Conservation (phyloP, 2,113 vertebrate species). For the Hiodon tergisus region DNA sequence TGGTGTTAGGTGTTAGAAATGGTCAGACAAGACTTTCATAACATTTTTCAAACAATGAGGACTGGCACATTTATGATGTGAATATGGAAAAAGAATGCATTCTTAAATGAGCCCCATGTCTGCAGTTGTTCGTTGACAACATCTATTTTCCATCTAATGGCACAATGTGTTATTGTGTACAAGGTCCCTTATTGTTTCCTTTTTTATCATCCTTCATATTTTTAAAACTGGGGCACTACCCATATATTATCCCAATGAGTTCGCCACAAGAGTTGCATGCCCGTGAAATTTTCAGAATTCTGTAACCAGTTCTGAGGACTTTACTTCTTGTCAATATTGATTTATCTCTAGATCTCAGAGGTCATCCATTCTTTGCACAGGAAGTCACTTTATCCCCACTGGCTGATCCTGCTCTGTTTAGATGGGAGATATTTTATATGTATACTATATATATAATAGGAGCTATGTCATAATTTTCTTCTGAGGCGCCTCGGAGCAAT, state of each 20-base stretch:
- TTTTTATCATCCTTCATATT: no score
- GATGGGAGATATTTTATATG: slow-evolving; percentile 2
- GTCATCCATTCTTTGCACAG: neutral
- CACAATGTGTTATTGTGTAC: neutral
- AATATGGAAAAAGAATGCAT: neutral
- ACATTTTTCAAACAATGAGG: neutral
- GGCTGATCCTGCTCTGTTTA: neutral
- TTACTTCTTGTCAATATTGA: no score
- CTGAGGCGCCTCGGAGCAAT: neutral
- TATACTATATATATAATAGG: neutral
- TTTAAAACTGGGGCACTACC: no score
- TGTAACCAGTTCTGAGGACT: no score
- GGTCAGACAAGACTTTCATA: no score
- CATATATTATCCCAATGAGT: no score
- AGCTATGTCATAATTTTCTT: neutral
- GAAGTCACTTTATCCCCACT: neutral
- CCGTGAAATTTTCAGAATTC: no score
- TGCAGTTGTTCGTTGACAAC: neutral
- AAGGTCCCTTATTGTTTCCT: no score
- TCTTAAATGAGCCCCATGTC: neutral
- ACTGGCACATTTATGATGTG: neutral
- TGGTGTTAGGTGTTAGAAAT: neutral
- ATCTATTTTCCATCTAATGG: neutral
- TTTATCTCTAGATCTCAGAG: no score
- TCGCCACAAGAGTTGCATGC: no score